Percentiles rank a stretch among this genome's conserved stretches.
Evolutionary conservation across 1,140 invertebrate genomes (phyloP).

Genomic region (Bombus affinis): DNA sequence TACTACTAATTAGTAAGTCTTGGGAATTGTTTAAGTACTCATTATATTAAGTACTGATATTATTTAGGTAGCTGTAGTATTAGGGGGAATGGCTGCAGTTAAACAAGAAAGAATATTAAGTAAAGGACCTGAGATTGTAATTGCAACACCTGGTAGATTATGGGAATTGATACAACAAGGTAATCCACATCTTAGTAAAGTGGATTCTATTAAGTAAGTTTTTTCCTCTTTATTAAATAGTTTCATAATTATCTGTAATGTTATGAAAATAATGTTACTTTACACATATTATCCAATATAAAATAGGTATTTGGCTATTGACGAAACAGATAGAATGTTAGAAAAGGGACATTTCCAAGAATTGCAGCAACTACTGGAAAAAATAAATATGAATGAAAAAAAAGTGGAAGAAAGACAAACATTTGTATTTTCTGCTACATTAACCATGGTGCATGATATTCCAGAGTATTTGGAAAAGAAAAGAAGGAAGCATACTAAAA

Average conservation of each 20-base stretch:
- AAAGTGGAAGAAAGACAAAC: conserved; percentile 89
- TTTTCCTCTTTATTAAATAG: not conserved
- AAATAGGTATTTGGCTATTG: conserved; percentile 93
- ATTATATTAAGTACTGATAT: conserved; percentile 36
- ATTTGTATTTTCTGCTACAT: conserved; percentile 98
- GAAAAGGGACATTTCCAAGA: conserved; percentile 98
- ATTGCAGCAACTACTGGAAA: conserved; percentile 90
- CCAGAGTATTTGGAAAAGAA: conserved; percentile 89
- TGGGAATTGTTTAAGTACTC: conserved; percentile 18
- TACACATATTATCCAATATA: conserved; percentile 44
- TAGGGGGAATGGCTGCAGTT: conserved; percentile 94
- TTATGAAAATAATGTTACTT: not conserved
- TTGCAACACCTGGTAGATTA: conserved; percentile 97
- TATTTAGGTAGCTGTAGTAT: conserved; percentile 87
- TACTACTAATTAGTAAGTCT: not conserved
- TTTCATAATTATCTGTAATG: not conserved
- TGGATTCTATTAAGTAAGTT: conserved; percentile 87
- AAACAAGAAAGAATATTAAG: conserved; percentile 95
- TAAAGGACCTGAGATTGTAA: conserved; percentile 94
- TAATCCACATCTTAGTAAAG: conserved; percentile 88
- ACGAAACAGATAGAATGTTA: conserved; percentile 99
- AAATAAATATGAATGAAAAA: conserved; percentile 88
- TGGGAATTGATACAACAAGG: conserved; percentile 95
- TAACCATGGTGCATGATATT: conserved; percentile 94
- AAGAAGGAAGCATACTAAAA: conserved; percentile 81